These are phyloP conservation scores for Bambusicola thoracicus DNA, from an alignment of 2,113 vertebrate species.

Conservation along the genomic window DNA sequence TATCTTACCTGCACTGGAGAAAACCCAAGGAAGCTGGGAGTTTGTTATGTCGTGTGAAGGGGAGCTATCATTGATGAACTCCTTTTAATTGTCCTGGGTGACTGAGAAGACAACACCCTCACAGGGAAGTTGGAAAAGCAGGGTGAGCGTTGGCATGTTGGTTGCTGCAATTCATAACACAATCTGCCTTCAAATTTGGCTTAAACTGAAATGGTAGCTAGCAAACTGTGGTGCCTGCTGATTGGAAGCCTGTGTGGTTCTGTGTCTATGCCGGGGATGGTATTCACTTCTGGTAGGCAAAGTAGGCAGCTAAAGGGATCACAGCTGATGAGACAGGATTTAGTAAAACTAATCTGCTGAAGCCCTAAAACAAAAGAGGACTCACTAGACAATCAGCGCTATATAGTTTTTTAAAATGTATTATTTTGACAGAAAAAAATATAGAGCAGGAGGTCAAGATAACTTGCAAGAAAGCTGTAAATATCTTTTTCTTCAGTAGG, in stretches of 20 bases:
- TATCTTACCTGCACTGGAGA: not conserved
- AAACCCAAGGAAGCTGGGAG: not conserved
- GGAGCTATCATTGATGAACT: not conserved
- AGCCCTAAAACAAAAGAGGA: not conserved
- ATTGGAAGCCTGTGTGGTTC: not conserved
- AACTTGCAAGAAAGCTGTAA: not conserved
- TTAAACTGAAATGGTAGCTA: not conserved
- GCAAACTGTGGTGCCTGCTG: not conserved
- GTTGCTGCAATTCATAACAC: not conserved
- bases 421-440: not conserved
- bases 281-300: not conserved
- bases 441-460: not conserved
- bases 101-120: not conserved
- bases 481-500: not conserved
- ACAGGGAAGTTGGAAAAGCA: not conserved
- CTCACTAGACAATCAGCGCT: not conserved
- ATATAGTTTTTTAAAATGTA: not conserved
- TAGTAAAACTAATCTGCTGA: not conserved
- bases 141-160: rapidly evolving
- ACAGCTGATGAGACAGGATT: not conserved
- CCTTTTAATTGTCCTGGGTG: not conserved
- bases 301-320: not conserved
- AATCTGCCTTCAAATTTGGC: not conserved
- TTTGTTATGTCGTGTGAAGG: not conserved
- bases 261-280: not conserved